Evolutionary conservation across 1,140 invertebrate species (phyloP).

Genomic region (Homalodisca vitripennis): DNA sequence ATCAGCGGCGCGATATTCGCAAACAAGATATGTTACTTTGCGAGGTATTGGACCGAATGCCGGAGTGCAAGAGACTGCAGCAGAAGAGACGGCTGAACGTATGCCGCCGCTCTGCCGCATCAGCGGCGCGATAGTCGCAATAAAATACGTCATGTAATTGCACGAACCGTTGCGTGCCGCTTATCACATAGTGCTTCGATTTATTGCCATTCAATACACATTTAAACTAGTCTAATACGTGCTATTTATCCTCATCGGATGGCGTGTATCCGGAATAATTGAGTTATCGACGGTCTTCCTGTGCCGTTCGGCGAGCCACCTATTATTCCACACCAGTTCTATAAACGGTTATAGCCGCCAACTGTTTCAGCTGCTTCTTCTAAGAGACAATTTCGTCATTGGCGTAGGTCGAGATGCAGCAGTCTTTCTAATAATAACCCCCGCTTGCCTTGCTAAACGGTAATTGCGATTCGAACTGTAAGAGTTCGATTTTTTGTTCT

Average conservation of each 20-base stretch:
- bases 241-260: slow-evolving; percentile 21
- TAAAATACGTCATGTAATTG: not conserved
- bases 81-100: not conserved
- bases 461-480: too few relatives aligned
- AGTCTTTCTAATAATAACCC: too few relatives aligned
- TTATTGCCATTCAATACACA: slow-evolving; percentile 6
- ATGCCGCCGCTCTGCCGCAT: too few relatives aligned
- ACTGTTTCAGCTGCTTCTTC: too few relatives aligned
- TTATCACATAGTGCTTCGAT: not conserved
- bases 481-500: too few relatives aligned
- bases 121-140: not conserved
- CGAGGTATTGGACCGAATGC: not conserved
- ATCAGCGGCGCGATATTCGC: not conserved
- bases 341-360: slow-evolving; percentile 9
- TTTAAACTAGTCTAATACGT: slow-evolving; percentile 24
- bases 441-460: too few relatives aligned
- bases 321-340: not conserved
- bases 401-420: too few relatives aligned
- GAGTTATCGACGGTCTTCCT: not conserved
- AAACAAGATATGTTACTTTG: too few relatives aligned
- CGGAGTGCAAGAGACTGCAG: not conserved
- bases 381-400: too few relatives aligned
- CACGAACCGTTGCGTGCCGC: not conserved
- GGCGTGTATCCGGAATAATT: slow-evolving; percentile 16
- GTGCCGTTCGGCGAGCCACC: not conserved